Evolutionary conservation across 2,797 vertebrate genomes (phyloP).

Genomic region (Pangasius djambal): DNA sequence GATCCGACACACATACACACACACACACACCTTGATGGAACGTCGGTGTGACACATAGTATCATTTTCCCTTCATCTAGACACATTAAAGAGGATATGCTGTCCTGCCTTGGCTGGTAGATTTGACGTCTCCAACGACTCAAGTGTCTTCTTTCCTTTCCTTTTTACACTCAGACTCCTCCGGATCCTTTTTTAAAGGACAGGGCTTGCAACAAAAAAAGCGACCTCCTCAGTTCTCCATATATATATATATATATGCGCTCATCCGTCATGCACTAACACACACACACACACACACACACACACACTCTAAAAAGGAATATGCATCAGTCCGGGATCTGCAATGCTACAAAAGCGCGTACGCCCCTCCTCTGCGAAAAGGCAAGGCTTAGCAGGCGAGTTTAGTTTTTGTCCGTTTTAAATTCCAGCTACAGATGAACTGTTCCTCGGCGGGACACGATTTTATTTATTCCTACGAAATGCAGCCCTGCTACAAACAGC

Average conservation of each 20-base stretch:
- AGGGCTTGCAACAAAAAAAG: not conserved
- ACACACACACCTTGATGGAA: slow-evolving; percentile 45
- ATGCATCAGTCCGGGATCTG: slow-evolving; percentile 71
- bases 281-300: not conserved
- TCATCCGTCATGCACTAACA: slow-evolving; percentile 71
- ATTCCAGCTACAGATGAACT: slow-evolving; percentile 65
- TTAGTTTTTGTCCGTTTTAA: slow-evolving; percentile 60
- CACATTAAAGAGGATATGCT: not conserved
- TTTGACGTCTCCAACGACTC: not conserved
- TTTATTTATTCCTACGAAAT: slow-evolving; percentile 22
- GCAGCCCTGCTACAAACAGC: not conserved
- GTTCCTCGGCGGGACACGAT: slow-evolving; percentile 37
- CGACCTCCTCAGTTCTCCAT: not conserved
- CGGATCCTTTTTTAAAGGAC: not conserved
- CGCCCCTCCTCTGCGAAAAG: slow-evolving; percentile 78
- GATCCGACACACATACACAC: slow-evolving; percentile 54
- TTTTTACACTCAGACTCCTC: not conserved
- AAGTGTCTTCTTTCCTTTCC: not conserved
- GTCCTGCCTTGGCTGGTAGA: not conserved
- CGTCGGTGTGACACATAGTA: slow-evolving; percentile 52
- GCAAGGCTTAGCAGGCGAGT: slow-evolving; percentile 61
- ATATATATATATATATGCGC: slow-evolving; percentile 52
- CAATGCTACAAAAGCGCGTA: slow-evolving; percentile 78
- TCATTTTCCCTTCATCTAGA: slow-evolving; percentile 60
- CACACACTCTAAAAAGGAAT: slow-evolving; percentile 33